Percentiles rank a stretch among this genome's conserved stretches.
Conservation (phyloP, 2,888 invertebrate species). For the Dicycla oo region DNA sequence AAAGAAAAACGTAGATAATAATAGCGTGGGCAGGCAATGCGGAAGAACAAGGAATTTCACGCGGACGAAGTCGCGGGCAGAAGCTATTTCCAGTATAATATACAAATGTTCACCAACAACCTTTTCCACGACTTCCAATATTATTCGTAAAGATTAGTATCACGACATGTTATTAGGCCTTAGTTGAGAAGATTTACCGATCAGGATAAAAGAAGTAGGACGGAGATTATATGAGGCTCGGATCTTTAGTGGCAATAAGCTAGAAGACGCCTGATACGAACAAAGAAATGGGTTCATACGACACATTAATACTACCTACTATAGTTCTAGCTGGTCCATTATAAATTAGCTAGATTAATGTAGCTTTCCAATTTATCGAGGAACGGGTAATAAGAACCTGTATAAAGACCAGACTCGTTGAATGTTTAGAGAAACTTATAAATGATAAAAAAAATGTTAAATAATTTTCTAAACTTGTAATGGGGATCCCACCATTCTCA, state of each 20-base stretch:
- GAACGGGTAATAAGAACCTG: not conserved
- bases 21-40: too few species aligned
- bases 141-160: constrained; percentile 52
- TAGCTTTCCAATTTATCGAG: constrained; percentile 13
- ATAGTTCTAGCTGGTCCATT: constrained; percentile 18
- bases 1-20: too few species aligned
- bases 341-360: constrained; percentile 26
- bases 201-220: constrained; percentile 42
- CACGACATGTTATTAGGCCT: constrained; percentile 41
- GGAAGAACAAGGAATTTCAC: too few species aligned
- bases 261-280: constrained; percentile 38
- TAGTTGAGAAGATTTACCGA: constrained; percentile 54
- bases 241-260: constrained; percentile 57
- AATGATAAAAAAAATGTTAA: constrained; percentile 5
- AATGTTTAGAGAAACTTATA: not conserved
- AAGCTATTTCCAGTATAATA: too few species aligned
- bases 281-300: constrained; percentile 50
- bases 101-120: too few species aligned
- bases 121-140: constrained; percentile 44
- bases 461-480: constrained; percentile 1
- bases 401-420: not conserved
- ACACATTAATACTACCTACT: constrained; percentile 36
- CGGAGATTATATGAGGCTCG: constrained; percentile 45
- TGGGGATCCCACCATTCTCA: not conserved
- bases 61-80: too few species aligned